A percentile compares a stretch with the other conserved stretches of the same genome.
phyloP scores from a whole-genome alignment of 2,797 vertebrate genomes.

The Lutjanus campechanus region DNA sequence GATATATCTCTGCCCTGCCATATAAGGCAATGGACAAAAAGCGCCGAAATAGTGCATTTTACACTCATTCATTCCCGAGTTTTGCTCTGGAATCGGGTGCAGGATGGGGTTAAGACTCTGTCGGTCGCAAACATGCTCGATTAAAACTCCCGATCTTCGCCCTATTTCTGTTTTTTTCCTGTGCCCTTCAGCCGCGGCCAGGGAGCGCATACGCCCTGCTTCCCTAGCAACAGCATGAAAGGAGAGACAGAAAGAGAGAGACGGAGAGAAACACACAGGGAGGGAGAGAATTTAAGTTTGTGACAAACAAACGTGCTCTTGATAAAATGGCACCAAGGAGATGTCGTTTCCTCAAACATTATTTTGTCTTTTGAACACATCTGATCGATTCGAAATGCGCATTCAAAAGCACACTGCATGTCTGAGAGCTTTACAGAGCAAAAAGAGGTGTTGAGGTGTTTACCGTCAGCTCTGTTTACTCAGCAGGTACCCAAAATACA shows the following conservation, averaged over 20 bases:
- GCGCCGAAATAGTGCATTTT: conserved; percentile 66
- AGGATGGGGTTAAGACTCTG: neutral
- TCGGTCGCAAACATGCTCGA: conserved; percentile 25
- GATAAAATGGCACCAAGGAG: conserved; percentile 43
- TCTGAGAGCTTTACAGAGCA: conserved; percentile 3
- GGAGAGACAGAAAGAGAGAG: conserved; percentile 51
- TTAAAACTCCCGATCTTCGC: conserved; percentile 46
- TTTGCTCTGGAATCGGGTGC: conserved; percentile 34
- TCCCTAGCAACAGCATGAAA: conserved; percentile 83
- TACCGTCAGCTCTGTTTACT: conserved; percentile 61
- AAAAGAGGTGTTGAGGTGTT: conserved; percentile 29
- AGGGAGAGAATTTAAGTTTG: conserved; percentile 64
- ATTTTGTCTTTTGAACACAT: conserved; percentile 2
- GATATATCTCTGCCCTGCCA: conserved; percentile 85
- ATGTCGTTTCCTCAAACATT: conserved; percentile 27
- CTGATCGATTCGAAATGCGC: conserved; percentile 50
- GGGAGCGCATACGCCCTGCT: conserved; percentile 85
- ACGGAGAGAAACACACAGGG: conserved; percentile 29
- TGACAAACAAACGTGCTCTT: conserved; percentile 61
- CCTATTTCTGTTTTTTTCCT: conserved; percentile 53
- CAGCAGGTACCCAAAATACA: conserved; percentile 73
- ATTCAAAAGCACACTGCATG: conserved; percentile 2
- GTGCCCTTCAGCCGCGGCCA: conserved; percentile 79
- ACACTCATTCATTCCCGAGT: conserved; percentile 52
- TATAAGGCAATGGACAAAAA: conserved; percentile 87